A percentile compares a stretch with the other conserved stretches of the same genome.
Evolutionary conservation across 23 tunicate genomes (phyloP).

Genomic region (Ciona savignyi): DNA sequence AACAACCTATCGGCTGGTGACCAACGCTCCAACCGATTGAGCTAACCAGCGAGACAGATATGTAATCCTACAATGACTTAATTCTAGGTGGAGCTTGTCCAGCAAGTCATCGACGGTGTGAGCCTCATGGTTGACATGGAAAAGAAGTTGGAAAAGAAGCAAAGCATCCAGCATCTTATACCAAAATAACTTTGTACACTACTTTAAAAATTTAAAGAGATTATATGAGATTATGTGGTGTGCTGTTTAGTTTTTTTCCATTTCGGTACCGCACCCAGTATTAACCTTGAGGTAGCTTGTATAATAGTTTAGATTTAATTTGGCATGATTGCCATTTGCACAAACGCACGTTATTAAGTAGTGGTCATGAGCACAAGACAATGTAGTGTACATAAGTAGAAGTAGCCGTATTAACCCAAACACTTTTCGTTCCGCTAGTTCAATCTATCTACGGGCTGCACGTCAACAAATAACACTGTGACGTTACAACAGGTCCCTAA

Average conservation of each 20-base stretch:
- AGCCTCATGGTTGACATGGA: conserved; percentile 48
- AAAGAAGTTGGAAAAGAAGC: conserved; percentile 27
- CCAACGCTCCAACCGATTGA: no score
- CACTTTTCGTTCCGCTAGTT: no score
- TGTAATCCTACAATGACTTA: no score
- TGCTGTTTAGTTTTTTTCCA: not conserved
- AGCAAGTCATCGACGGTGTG: conserved; percentile 49
- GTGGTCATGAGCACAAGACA: not conserved
- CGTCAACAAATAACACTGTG: no score
- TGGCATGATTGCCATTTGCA: not conserved
- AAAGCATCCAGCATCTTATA: conserved; percentile 43
- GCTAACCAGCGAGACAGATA: no score
- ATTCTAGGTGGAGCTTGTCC: conserved; percentile 36
- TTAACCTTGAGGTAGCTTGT: not conserved
- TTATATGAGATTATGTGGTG: not conserved
- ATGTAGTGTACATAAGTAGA: not conserved
- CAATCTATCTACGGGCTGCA: no score
- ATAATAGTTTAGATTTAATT: no score
- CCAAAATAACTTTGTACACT: conserved; percentile 23
- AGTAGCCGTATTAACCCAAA: no score
- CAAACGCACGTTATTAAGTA: not conserved
- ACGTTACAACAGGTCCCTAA: no score
- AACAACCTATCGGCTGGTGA: no score
- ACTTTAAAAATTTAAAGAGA: no score
- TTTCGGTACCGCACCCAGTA: not conserved